Evolutionary conservation across 2,888 invertebrate species (phyloP), one percentile per base, ranked within the genome.

Genomic region (Nasonia oneida): DNA sequence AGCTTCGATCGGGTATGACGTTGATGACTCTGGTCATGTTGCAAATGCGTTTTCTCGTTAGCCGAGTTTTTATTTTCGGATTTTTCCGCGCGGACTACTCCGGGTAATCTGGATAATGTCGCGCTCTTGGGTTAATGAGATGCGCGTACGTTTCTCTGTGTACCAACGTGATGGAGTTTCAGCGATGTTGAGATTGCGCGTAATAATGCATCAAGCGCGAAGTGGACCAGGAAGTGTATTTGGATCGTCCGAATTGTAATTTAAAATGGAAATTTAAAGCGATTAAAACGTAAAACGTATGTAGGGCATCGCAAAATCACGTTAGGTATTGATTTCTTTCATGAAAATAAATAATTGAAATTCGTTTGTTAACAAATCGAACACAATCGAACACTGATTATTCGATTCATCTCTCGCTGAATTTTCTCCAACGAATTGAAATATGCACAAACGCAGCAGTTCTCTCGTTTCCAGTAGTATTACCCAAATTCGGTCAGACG

Each of bases 11-110:
- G 53, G 18, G 53, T 53, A 29, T 29, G 5, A 53, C n/a, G 57
- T 1, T 47, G 47, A 47, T 8, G n/a, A 6, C 10, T 6, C 5
- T 57, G 0, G 4, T 18, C 18, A 18, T 18, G 10, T 73, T 73
- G 8, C 73, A 73, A 73, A 47, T 47, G 73, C 23, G 47, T 14
- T 42, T 73, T 73, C 39, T 73, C 47, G 47, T 73, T 73, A 47
- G n/a, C 14, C 3, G 12, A 14, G 42, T 12, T 42, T 12, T 23
- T 29, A 29, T 29, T 23, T 47, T 73, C 12, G 23, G 47, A 73
- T 39, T 71, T 71, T 71, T 42, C 18, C n/a, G 47, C 12, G 47
- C 57, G 23, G n/a, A n/a, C n/a, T 73, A n/a, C 73, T 23, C 23
- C 2, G 23, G 12, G 14, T 73, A n/a, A 47, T 73, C 12, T 47